A percentile compares a stretch with the other conserved stretches of the same genome.
Conservation (phyloP, 2,888 invertebrate genomes). For the Caenorhabditis sinica region DNA sequence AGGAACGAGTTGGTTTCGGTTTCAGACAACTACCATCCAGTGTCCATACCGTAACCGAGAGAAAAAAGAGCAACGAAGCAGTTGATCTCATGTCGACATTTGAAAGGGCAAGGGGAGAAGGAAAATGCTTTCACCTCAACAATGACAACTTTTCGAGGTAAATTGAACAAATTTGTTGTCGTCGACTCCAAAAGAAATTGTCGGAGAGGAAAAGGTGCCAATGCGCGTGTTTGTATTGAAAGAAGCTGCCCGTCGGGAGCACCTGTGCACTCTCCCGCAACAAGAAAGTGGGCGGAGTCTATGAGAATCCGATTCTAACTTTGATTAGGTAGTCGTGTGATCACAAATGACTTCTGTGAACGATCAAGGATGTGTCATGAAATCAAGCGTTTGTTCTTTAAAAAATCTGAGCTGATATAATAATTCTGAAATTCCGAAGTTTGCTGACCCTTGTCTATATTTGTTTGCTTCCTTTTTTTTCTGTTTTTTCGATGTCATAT, state of each 20-base stretch:
- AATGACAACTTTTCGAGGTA: conserved; percentile 23
- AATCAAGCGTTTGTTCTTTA: no score
- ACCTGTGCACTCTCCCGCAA: conserved; percentile 53
- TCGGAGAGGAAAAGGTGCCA: conserved; percentile 34
- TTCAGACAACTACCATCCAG: conserved; percentile 38
- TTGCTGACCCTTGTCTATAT: no score
- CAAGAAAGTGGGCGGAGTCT: conserved; percentile 39
- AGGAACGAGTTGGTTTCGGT: conserved; percentile 54
- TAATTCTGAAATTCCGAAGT: no score
- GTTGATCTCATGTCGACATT: conserved; percentile 49
- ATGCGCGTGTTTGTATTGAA: conserved; percentile 59
- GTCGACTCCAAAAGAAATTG: conserved; percentile 29
- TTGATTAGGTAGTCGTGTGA: no score
- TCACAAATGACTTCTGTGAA: no score
- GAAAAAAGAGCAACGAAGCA: conserved; percentile 8
- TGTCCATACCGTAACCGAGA: conserved; percentile 7
- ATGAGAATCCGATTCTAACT: neutral
- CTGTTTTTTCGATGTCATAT: neutral
- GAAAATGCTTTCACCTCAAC: conserved; percentile 24
- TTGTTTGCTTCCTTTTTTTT: no score
- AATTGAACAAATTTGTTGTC: conserved; percentile 45
- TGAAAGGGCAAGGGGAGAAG: conserved; percentile 8
- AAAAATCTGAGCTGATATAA: no score
- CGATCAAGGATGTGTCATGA: no score
- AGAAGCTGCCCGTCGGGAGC: conserved; percentile 54